These are phyloP conservation scores for Euwallacea similis DNA, from an alignment of 1,140 invertebrate species.

Conservation along the genomic window DNA sequence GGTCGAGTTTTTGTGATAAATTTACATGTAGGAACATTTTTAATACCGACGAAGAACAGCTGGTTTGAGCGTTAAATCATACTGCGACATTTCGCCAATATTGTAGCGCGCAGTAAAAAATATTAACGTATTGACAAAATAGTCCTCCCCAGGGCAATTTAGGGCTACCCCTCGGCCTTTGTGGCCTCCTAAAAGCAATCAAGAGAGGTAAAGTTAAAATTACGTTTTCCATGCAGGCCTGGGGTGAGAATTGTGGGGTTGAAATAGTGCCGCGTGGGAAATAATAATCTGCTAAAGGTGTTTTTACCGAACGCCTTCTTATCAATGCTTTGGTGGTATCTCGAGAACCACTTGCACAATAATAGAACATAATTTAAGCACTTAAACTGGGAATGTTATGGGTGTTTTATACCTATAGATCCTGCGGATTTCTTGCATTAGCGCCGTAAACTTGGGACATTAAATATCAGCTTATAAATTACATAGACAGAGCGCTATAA, in stretches of 20 bases:
- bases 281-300: too few relatives aligned
- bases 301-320: too few relatives aligned
- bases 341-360: background rate
- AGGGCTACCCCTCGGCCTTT: background rate
- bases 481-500: background rate
- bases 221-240: too few relatives aligned
- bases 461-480: conserved; percentile 3
- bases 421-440: background rate
- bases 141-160: background rate
- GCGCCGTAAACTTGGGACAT: conserved; percentile 1
- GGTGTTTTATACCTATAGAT: background rate
- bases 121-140: background rate
- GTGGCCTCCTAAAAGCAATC: background rate
- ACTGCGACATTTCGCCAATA: background rate
- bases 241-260: too few relatives aligned
- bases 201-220: background rate
- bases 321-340: background rate
- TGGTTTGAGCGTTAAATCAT: background rate
- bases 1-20: conserved; percentile 12
- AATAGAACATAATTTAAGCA: background rate
- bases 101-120: background rate
- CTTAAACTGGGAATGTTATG: background rate
- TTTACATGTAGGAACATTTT: conserved; percentile 4
- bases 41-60: conserved; percentile 4
- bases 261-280: too few relatives aligned